Percentiles rank a stretch among this genome's conserved stretches.
Evolutionary conservation across 2,113 vertebrate genomes (phyloP).

Genomic region (Acanthochromis polyacanthus): DNA sequence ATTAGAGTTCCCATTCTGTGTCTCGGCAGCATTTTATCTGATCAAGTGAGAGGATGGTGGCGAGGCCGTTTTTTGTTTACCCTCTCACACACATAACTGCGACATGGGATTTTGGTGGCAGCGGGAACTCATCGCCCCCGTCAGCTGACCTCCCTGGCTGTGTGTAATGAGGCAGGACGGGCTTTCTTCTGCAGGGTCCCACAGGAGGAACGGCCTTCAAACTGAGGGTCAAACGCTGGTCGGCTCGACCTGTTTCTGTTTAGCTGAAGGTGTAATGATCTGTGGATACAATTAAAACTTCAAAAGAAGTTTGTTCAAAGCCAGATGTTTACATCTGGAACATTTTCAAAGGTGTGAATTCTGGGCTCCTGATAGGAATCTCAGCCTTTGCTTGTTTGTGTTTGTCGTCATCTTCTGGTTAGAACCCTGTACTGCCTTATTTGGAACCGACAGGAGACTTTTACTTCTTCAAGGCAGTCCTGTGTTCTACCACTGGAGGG

Average conservation of each 20-base stretch:
- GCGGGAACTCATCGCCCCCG: neutral
- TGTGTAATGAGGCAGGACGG: conserved; percentile 53
- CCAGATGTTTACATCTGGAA: conserved; percentile 30
- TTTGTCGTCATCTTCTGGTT: conserved; percentile 63
- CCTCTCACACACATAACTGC: conserved; percentile 2
- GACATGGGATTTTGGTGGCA: conserved; percentile 40
- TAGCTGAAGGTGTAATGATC: conserved; percentile 43
- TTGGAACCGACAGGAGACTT: neutral
- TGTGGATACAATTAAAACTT: conserved; percentile 40
- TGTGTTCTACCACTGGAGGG: conserved; percentile 46
- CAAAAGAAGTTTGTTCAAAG: neutral
- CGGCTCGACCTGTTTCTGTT: conserved; percentile 25
- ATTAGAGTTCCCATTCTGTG: neutral
- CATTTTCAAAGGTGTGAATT: conserved; percentile 33
- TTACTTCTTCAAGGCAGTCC: neutral
- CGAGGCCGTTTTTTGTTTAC: conserved; percentile 31
- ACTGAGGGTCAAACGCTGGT: neutral
- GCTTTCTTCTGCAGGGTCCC: conserved; percentile 18
- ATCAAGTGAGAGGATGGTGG: conserved; percentile 5
- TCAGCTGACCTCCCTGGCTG: conserved; percentile 50
- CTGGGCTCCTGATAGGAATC: neutral
- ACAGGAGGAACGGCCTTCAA: neutral
- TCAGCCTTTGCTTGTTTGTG: conserved; percentile 18
- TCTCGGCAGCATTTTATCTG: conserved; percentile 15
- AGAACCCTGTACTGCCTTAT: neutral